Base-by-base conservation (phyloP, 1,140 invertebrate genomes). In the Chelonus insularis region DNA sequence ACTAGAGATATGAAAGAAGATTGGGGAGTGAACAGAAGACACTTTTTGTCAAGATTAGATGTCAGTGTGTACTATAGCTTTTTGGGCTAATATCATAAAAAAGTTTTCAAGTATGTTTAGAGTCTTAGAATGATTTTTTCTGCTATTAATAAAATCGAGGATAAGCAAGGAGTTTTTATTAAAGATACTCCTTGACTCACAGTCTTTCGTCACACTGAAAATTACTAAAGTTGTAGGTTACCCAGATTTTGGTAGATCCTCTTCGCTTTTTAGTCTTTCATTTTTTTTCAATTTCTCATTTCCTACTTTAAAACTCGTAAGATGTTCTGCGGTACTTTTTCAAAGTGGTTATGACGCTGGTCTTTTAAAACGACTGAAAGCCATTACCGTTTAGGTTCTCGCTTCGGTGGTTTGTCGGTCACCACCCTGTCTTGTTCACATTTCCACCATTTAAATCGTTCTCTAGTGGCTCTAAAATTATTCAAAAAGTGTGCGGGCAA, bases 31-130 rank as follows among this genome's bases (percentile, higher is more conserved):
- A 23, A 50, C 37, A 16, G 20, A 34, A 51, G 34, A 48, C 8
- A 62, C 52, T 66, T 60, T 62, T 66, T 66, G 60, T 60, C 57
- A 51, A 62, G 56, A 64, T 64, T 60, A 64, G 23, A 60, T 12
- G 43, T 50, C 43, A 54, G n/a, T 32, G 45, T 36, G 29, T 37
- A 34, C 21, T 23, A 37, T 21, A 59, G n/a, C n/a, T n/a, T n/a
- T 21, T 8, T 14, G 5, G 21, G 18, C 23, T 14, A 52, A 60
- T 52, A 50, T 48, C 9, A 48, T 48, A 45, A 60, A 60, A 52
- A 60, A 14, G 9, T 45, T 18, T 45, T 18, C 41, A 14, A 16
- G 9, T 45, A 45, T 45, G 9, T 9, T 45, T 45, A 9, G 14
- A 2, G 16, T 6, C 2, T 14, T 1, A 45, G 3, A 9, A 6